Evolutionary conservation across 1,140 invertebrate genomes (phyloP).

Genomic region (Drosophila setifemur): DNA sequence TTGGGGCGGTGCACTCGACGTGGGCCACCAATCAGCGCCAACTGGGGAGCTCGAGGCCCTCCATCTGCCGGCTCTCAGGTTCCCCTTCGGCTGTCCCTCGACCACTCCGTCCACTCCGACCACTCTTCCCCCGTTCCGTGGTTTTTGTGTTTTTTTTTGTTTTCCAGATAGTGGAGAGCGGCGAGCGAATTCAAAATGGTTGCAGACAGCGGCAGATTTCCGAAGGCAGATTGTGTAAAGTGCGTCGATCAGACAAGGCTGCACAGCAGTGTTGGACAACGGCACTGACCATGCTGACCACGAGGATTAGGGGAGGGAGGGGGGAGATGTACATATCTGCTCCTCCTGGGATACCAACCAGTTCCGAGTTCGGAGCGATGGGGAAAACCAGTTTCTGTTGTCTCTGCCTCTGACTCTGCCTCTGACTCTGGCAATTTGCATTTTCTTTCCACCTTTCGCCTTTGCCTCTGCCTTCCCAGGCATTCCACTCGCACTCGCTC

Average conservation of each 20-base stretch:
- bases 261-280: slow-evolving; percentile 22
- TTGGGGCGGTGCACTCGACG: slow-evolving; percentile 67
- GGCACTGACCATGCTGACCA: not conserved
- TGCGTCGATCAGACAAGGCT: slow-evolving; percentile 59
- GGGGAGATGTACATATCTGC: slow-evolving; percentile 19
- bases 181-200: slow-evolving; percentile 59
- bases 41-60: slow-evolving; percentile 26
- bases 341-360: slow-evolving; percentile 28
- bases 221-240: slow-evolving; percentile 50
- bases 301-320: not conserved
- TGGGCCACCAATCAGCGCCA: slow-evolving; percentile 67
- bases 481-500: not conserved
- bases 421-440: slow-evolving; percentile 41
- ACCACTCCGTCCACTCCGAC: not conserved
- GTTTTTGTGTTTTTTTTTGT: not conserved
- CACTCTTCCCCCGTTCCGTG: not conserved
- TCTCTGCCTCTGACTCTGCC: slow-evolving; percentile 16
- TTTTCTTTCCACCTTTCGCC: slow-evolving; percentile 47
- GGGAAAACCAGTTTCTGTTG: slow-evolving; percentile 37
- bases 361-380: slow-evolving; percentile 11
- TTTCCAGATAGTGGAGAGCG: slow-evolving; percentile 24
- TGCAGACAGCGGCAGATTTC: slow-evolving; percentile 41
- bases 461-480: slow-evolving; percentile 8
- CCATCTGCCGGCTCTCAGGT: slow-evolving; percentile 13
- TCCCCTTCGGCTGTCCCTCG: not conserved